Base-by-base conservation (phyloP, 1,140 invertebrate species). In the Aphis craccivora region DNA sequence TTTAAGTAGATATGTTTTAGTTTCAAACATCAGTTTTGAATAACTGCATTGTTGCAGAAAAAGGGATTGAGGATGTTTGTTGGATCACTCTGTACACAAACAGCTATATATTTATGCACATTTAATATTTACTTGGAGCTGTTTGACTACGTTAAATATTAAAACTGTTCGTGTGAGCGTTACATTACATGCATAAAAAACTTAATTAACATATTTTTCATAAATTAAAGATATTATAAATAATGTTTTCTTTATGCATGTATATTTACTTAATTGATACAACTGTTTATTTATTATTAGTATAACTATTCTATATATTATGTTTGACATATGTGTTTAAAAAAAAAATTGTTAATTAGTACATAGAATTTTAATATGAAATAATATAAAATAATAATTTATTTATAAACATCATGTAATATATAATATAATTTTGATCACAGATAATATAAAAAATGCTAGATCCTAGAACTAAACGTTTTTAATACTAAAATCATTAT, bases 161-260 rank as follows among this genome's bases (percentile, higher is more conserved):
- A n/a, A 76, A n/a, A n/a, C 30, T n/a, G 30, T 76, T 76, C 60
- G 60, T 76, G 60, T 14, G n/a, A 76, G n/a, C n/a, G 60, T 76
- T 76, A 14, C 14, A 76, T 76, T 18, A 76, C 60, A n/a, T 18
- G 30, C 60, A 76, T 76, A 76, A 76, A 60, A 35, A 76, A 76
- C 60, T 76, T 76, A 76, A 76, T 76, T 76, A 76, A 76, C 60
- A 76, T 76, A 76, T 67, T 67, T 67, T 67, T 67, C 60, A 67
- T 67, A 67, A 67, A 67, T 67, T 67, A 67, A 67, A 67, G 4
- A 67, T 14, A 67, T 7, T 30, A 67, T 67, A 67, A 67, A 67
- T 14, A 67, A n/a, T 67, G 30, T 67, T 67, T n/a, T 67, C 30
- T 67, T 30, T 67, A 9, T 60, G 0, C 7, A 55, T 67, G 25